Evolutionary conservation across 2,113 vertebrate genomes (phyloP).

Genomic region (Montifringilla adamsi): DNA sequence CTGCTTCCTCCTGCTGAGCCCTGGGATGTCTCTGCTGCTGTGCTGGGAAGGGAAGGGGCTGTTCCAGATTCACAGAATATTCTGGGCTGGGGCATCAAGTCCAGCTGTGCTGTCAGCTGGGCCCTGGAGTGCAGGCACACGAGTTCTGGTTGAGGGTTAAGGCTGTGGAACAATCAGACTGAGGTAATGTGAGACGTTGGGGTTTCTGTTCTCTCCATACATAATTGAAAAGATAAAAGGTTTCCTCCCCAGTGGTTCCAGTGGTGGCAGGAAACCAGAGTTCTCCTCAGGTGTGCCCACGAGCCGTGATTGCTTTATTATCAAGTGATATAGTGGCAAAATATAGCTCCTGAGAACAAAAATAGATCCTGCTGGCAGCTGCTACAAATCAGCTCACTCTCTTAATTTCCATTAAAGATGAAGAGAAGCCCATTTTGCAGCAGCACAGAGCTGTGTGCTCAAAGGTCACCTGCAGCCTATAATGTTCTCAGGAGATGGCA

Average conservation of each 20-base stretch:
- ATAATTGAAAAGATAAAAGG: not conserved
- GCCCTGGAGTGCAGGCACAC: not conserved
- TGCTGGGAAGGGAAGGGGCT: not conserved
- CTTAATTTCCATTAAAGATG: not conserved
- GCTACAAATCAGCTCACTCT: not conserved
- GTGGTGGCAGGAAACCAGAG: not conserved
- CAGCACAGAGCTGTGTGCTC: not conserved
- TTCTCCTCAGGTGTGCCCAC: not conserved
- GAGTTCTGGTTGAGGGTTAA: accelerated
- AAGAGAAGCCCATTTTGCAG: not conserved
- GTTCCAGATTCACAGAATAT: not conserved
- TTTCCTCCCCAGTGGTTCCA: not conserved
- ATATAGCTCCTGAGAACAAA: not conserved
- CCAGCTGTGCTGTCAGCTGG: not conserved
- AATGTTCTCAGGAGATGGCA: not conserved
- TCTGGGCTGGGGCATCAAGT: accelerated
- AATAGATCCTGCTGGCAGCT: not conserved
- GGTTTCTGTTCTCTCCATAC: not conserved
- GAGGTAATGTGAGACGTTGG: not conserved
- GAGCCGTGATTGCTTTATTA: not conserved
- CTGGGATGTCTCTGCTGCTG: not conserved
- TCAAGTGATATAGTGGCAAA: not conserved
- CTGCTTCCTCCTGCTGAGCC: not conserved
- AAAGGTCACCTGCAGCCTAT: not conserved
- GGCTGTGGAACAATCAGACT: not conserved